Conservation (phyloP, 2,888 invertebrate species). For the Himalopsyche kuldschensis region DNA sequence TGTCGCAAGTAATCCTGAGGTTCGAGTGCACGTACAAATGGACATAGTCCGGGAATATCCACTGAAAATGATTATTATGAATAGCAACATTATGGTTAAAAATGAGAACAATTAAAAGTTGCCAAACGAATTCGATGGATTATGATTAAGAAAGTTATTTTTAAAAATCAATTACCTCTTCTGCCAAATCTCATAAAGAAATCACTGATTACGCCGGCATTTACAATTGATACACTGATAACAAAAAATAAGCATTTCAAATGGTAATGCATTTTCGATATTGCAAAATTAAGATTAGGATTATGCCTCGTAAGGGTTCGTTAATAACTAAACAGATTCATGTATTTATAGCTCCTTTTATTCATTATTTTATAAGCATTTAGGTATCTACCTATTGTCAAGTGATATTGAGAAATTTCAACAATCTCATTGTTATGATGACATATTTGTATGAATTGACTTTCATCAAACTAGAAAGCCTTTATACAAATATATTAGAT, state of each 20-base stretch:
- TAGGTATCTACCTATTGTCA: no score
- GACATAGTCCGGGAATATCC: constrained; percentile 12
- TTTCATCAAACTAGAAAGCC: no score
- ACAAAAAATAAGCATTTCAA: background rate
- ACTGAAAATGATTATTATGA: background rate
- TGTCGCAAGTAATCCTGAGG: constrained; percentile 26
- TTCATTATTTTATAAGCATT: no score
- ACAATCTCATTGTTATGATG: no score
- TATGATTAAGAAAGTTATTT: background rate
- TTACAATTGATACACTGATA: background rate
- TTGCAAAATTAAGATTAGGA: no score
- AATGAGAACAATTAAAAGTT: background rate
- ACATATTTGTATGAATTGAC: no score
- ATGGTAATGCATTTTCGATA: background rate
- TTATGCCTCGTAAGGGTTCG: no score
- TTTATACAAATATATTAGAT: no score
- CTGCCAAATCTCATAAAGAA: background rate
- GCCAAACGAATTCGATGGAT: background rate
- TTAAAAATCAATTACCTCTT: background rate
- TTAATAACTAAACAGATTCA: no score
- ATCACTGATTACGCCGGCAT: background rate
- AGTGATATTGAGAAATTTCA: no score
- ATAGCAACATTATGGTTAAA: background rate
- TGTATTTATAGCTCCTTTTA: no score
- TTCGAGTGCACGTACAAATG: constrained; percentile 15